A percentile compares a stretch with the other conserved stretches of the same genome.
phyloP scores from a whole-genome alignment of 2,888 invertebrate species.

The Monochamus alternatus region DNA sequence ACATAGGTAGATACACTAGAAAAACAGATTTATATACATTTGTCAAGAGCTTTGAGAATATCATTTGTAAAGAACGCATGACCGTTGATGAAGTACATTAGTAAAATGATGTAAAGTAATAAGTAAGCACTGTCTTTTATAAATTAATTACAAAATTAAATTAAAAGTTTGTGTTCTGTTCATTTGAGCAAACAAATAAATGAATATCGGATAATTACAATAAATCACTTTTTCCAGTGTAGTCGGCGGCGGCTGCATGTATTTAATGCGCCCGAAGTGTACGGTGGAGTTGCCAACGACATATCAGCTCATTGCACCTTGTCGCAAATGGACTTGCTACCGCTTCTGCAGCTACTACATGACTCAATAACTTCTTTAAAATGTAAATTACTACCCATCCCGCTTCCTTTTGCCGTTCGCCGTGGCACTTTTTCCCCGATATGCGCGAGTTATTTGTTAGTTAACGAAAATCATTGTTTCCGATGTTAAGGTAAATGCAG shows the following conservation, averaged over 20 bases:
- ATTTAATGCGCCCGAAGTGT: constrained; percentile 28
- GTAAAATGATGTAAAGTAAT: too few species aligned
- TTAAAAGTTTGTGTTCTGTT: too few species aligned
- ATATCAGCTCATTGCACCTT: constrained; percentile 45
- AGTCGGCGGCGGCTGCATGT: constrained; percentile 27
- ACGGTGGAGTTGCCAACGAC: constrained; percentile 32
- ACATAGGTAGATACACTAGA: too few species aligned
- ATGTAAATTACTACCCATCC: constrained; percentile 66
- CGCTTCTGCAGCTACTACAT: constrained; percentile 50
- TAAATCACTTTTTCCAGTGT: constrained; percentile 14
- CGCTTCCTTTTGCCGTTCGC: constrained; percentile 57
- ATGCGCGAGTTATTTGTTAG: constrained; percentile 23
- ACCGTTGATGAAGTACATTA: too few species aligned
- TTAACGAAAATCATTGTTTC: constrained; percentile 27
- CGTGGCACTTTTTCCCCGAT: constrained; percentile 22
- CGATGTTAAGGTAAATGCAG: constrained; percentile 16
- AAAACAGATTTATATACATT: too few species aligned
- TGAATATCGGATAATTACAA: not conserved
- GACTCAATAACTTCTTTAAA: constrained; percentile 67
- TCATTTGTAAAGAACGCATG: too few species aligned
- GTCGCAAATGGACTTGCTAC: constrained; percentile 50
- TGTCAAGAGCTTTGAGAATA: too few species aligned
- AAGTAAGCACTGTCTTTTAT: too few species aligned
- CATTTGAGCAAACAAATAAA: too few species aligned
- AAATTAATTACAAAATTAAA: too few species aligned